Conservation (phyloP, 23 tunicate species). For the Corella eumyota region DNA sequence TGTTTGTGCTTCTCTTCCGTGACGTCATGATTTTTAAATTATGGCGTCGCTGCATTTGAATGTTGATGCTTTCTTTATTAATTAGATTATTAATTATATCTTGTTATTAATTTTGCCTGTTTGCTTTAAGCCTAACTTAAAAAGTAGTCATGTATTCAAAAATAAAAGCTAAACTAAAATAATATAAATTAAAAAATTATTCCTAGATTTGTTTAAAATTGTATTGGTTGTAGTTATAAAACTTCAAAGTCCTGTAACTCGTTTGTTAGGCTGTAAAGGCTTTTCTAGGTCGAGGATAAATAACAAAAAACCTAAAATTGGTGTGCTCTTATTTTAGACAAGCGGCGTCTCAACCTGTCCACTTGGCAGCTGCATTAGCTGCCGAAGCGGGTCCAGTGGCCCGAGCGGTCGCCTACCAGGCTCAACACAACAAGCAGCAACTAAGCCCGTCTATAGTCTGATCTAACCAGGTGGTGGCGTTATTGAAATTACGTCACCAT, state of each 20-base stretch:
- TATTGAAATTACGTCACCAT: neutral
- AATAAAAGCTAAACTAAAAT: no score
- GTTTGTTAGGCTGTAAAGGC: neutral
- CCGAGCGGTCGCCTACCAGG: constrained; percentile 76
- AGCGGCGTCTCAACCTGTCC: constrained; percentile 71
- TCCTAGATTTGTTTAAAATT: no score
- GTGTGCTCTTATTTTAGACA: constrained; percentile 32
- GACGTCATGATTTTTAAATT: neutral
- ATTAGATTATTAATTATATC: no score
- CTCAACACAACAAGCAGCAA: constrained; percentile 28
- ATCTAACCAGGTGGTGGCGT: neutral
- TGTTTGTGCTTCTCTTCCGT: neutral
- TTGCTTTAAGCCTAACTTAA: no score
- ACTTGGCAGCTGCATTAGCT: constrained; percentile 92
- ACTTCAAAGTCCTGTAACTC: neutral
- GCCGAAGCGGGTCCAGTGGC: constrained; percentile 96
- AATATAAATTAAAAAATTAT: no score
- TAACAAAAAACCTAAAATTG: no score
- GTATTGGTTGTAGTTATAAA: no score
- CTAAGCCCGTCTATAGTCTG: constrained; percentile 27
- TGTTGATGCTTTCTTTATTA: no score
- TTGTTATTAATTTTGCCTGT: no score
- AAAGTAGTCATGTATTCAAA: no score
- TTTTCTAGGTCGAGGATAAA: no score
- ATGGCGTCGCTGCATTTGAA: no score